Evolutionary conservation across 2,888 invertebrate species (phyloP), one percentile per base, ranked within the genome.

Genomic region (Xestia xanthographa): DNA sequence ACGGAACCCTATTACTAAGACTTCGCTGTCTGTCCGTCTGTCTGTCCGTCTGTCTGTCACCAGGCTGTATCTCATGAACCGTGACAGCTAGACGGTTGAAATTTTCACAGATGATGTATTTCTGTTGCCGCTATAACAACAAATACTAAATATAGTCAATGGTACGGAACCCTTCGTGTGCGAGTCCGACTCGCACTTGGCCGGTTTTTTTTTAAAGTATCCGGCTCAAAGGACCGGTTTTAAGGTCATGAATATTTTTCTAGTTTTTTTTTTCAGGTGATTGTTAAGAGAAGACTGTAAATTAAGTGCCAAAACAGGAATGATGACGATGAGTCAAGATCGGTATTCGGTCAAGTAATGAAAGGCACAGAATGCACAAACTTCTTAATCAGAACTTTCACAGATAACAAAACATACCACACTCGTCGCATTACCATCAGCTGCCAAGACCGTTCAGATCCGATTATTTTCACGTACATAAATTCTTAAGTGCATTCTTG

Each of bases 401-500:
- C 26, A 41, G 14, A 45, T n/a, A 63, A 20, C n/a, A n/a, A n/a
- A n/a, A n/a, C n/a, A 48, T n/a, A 29, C 6, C 20, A 17, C 22
- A 1, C 45, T 38, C 22, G 22, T 63, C 56, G 22, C 66, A 65
- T n/a, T 56, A 79, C 11, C n/a, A 17, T 38, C 63, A 70, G 43
- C 58, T 73, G 66, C 26, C 65, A 81, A 71, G 63, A 68, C 29
- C n/a, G 53, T 70, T 38, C 0, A 66, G 76, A 76, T 68, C 29
- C 20, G 45, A 73, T 74, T 67, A 76, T 77, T 77, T 80, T 73
- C 85, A 85, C 77, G 82, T 65, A 73, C 69, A 26, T 72, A 26
- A 72, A 69, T 20, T 53, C 66, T 58, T 58, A 66, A 81, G 56
- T 82, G 82, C 73, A 83, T 85, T 73, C 67, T 73, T 58, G 62